Evolutionary conservation across 2,888 invertebrate species (phyloP), one percentile per base, ranked within the genome.

Genomic region (Lycocerus yunnanus): DNA sequence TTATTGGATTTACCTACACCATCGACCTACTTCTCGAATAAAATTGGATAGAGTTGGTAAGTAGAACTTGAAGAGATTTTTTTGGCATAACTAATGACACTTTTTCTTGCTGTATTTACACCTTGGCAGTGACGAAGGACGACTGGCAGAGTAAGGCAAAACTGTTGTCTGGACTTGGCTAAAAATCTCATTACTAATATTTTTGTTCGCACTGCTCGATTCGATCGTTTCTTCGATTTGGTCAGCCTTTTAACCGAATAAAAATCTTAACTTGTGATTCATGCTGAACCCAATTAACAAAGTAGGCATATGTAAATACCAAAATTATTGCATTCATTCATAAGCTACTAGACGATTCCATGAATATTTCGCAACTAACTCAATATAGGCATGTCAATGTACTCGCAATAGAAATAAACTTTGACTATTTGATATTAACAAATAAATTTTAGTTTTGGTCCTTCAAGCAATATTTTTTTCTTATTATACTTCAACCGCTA

Each of bases 21-120:
- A 83, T 82, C 85, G 84, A 83, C 84, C 83, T 80, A 83, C 75
- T 69, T 84, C 80, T 81, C 77, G 80, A 74, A 75, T 74, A 74
- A 65, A 71, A 72, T 73, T 73, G 76, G 75, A 77, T 58, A 71
- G 58, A 70, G 65, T 71, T 71, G 61, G 79, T 79, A 74, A 79
- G 79, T 79, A 76, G 69, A 68, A 63, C 61, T 63, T 13, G 18
- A 16, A 63, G 18, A 63, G n/a, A n/a, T n/a, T 63, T 63, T 18
- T n/a, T 63, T 20, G 15, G 15, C 61, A 18, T 20, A 63, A 18
- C 61, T 63, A 71, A 61, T 66, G 59, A 20, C 58, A 65, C 71
- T 74, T 74, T 59, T 43, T 43, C 43, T 6, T 43, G 43, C 74
- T 71, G 43, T 20, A 20, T 43, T 69, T 63, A 66, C 61, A 58